Conservation (phyloP, 2,797 vertebrate species). For the Enteromius afrohamiltoni region DNA sequence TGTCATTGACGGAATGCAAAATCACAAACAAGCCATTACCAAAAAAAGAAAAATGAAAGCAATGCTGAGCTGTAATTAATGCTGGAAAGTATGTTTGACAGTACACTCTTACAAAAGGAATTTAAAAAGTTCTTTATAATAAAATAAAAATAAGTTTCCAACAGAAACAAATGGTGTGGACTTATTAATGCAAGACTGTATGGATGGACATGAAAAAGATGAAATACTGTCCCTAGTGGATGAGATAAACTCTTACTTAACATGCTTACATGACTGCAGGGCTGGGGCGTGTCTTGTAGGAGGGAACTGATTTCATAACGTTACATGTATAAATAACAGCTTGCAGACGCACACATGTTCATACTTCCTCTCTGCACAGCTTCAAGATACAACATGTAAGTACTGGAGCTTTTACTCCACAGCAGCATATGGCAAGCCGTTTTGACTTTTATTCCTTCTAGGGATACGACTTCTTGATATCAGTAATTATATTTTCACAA, state of each 20-base stretch:
- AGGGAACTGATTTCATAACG: conserved; percentile 34
- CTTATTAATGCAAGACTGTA: not conserved
- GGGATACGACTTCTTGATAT: no score
- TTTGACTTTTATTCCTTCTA: no score
- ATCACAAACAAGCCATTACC: not conserved
- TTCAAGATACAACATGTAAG: conserved; percentile 26
- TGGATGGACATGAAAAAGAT: no score
- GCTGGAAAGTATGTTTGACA: no score
- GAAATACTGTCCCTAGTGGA: conserved; percentile 29
- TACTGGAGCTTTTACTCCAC: not conserved
- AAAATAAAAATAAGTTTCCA: no score
- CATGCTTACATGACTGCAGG: conserved; percentile 28
- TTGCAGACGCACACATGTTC: not conserved
- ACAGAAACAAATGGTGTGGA: no score
- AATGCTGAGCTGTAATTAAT: not conserved
- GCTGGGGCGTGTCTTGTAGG: not conserved
- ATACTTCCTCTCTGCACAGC: not conserved
- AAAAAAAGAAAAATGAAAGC: not conserved
- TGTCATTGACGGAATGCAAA: not conserved
- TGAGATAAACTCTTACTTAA: conserved; percentile 16
- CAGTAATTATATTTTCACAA: no score
- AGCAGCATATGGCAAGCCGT: no score
- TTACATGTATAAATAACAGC: conserved; percentile 18
- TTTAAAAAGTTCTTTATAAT: not conserved
- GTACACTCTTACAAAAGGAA: not conserved